These are phyloP conservation scores for Gnatocerus cornutus DNA, from an alignment of 2,888 invertebrate species.

Conservation along the genomic window DNA sequence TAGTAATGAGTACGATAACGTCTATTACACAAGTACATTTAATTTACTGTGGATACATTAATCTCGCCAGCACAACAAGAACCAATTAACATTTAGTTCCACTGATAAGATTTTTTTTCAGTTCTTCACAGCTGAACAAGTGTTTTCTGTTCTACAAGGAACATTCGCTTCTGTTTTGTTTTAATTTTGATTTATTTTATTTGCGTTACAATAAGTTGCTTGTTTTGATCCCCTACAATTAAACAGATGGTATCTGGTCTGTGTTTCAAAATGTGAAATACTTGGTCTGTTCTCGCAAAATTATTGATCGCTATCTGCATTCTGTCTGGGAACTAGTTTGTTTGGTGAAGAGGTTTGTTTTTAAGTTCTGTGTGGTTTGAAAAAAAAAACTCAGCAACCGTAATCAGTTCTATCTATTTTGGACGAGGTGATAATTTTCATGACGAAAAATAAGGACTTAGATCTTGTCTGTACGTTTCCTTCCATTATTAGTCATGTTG, in stretches of 20 bases:
- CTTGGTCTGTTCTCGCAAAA: constrained; percentile 42
- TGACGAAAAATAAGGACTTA: constrained; percentile 1
- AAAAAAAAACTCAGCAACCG: neutral
- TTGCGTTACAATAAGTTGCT: constrained; percentile 58
- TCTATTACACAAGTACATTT: constrained; percentile 21
- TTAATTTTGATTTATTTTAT: constrained; percentile 57
- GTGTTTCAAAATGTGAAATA: constrained; percentile 51
- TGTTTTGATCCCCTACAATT: constrained; percentile 60
- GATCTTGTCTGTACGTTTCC: constrained; percentile 9
- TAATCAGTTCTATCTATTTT: constrained; percentile 14
- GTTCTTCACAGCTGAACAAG: constrained; percentile 53
- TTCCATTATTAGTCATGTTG: constrained; percentile 10
- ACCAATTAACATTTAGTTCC: constrained; percentile 40
- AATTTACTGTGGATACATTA: constrained; percentile 29
- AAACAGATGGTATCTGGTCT: constrained; percentile 59
- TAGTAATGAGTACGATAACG: constrained; percentile 30
- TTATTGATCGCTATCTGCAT: constrained; percentile 35
- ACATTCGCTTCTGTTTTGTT: constrained; percentile 58
- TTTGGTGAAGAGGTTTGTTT: neutral
- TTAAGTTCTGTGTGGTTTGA: constrained; percentile 4
- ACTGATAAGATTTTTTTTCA: constrained; percentile 40
- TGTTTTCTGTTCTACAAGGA: constrained; percentile 56
- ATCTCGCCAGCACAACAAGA: constrained; percentile 27
- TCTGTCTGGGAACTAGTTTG: constrained; percentile 24
- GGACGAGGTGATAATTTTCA: constrained; percentile 4